Evolutionary conservation across 2,888 invertebrate species (phyloP).

Genomic region (Clunio marinus): DNA sequence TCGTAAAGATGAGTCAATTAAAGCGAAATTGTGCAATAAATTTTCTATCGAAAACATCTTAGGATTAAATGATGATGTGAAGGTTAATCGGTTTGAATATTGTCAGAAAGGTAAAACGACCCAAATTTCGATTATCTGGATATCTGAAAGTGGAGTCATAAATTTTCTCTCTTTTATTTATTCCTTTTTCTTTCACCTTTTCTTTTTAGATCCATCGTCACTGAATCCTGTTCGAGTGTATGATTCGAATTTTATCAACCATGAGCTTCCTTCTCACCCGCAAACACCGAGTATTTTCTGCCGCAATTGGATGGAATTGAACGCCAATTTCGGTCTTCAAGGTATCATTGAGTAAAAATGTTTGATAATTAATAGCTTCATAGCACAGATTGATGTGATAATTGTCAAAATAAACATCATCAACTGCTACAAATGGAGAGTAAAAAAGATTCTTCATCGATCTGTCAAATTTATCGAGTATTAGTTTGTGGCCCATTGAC

Average conservation of each 20-base stretch:
- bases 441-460: background rate
- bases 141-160: background rate
- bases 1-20: background rate
- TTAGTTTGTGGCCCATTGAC: background rate
- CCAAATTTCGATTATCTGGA: background rate
- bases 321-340: slow-evolving; percentile 13
- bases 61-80: slow-evolving; percentile 10
- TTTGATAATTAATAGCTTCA: slow-evolving; percentile 9
- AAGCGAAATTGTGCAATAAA: slow-evolving; percentile 1
- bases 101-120: slow-evolving; percentile 15
- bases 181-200: background rate
- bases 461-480: background rate
- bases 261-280: background rate
- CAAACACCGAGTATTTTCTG: background rate
- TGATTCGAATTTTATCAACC: background rate
- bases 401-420: background rate
- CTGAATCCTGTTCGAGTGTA: background rate
- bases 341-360: slow-evolving; percentile 2
- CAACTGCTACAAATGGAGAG: background rate
- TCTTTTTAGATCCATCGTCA: background rate
- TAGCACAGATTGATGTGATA: background rate
- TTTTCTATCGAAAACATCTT: slow-evolving; percentile 30
- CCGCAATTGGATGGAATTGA: slow-evolving; percentile 30
- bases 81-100: slow-evolving; percentile 17
- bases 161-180: background rate